Evolutionary conservation across 2,797 vertebrate species (phyloP).

Genomic region (Bucorvus abyssinicus): DNA sequence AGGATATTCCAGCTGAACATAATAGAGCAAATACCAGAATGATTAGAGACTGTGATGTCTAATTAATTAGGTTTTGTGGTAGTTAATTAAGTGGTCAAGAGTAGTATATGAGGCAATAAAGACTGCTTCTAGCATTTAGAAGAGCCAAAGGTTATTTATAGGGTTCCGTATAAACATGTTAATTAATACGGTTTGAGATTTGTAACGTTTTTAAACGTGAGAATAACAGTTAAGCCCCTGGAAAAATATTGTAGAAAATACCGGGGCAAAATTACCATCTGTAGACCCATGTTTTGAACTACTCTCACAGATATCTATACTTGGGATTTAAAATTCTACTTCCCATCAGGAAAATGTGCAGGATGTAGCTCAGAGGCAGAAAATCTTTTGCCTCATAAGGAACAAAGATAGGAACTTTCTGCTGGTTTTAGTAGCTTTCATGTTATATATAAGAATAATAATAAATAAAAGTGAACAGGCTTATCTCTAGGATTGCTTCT

Average conservation of each 20-base stretch:
- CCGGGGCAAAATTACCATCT: background rate
- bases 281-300: background rate
- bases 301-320: background rate
- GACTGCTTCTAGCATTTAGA: background rate
- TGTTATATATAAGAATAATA: background rate
- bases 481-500: background rate
- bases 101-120: slow-evolving; percentile 50
- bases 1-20: slow-evolving; percentile 54
- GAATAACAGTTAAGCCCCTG: background rate
- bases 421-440: background rate
- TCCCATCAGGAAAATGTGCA: background rate
- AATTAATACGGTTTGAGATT: background rate
- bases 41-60: slow-evolving; percentile 46
- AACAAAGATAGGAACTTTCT: background rate
- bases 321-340: background rate
- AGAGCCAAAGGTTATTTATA: slow-evolving; percentile 4
- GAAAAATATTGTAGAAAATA: background rate
- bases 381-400: background rate
- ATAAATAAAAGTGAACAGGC: background rate
- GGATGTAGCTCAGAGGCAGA: background rate
- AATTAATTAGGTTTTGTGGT: slow-evolving; percentile 61
- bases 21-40: slow-evolving; percentile 56
- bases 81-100: slow-evolving; percentile 55
- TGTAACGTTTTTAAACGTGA: background rate
- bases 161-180: background rate